Base-by-base conservation (phyloP, 2,888 invertebrate species). In the Andrena praecox region DNA sequence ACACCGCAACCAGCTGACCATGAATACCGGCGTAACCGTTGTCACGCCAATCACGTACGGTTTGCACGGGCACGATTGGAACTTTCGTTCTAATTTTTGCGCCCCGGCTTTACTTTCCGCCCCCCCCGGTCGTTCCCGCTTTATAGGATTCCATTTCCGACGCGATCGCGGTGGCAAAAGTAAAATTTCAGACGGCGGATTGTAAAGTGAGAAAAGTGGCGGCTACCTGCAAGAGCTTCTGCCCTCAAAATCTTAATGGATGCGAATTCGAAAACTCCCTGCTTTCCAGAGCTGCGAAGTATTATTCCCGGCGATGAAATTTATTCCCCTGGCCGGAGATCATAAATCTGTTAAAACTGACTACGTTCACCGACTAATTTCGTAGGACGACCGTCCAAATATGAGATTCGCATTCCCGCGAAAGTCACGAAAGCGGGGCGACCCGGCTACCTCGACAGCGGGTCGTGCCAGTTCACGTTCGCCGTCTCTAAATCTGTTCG, bases 1-100 rank as follows among this genome's bases (percentile, higher is more conserved):
- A 82, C 68, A 80, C 70, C 71, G 42, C 73, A 78, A 64, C 54
- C 68, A 60, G 66, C 66, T 82, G 82, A 83, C 85, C 74, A 60
- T 85, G 87, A 77, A 80, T 63, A 62, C 77, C 33, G 12, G 63
- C 81, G 59, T 54, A 59, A 42, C 68, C 56, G 63, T 82, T 82
- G 82, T 85, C 64, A 70, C 56, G 48, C 77, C 67, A 75, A 71
- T 85, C 87, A 78, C 82, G 86, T 83, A 77, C 56, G 27, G 59
- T 62, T 76, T 63, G 48, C 62, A 16, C 29, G 20, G 50, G 48
- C 54, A 29, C 63, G 72, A 82, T 78, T 74, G 54, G 71, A 80
- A 76, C 74, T 80, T 74, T 75, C 77, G 60, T 68, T 78, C 77
- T 84, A 80, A 80, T 77, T 84, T 80, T 74, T 71, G 67, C 69